These are phyloP conservation scores for Plebejus melissa DNA, from an alignment of 2,888 invertebrate genomes.

Conservation along the genomic window DNA sequence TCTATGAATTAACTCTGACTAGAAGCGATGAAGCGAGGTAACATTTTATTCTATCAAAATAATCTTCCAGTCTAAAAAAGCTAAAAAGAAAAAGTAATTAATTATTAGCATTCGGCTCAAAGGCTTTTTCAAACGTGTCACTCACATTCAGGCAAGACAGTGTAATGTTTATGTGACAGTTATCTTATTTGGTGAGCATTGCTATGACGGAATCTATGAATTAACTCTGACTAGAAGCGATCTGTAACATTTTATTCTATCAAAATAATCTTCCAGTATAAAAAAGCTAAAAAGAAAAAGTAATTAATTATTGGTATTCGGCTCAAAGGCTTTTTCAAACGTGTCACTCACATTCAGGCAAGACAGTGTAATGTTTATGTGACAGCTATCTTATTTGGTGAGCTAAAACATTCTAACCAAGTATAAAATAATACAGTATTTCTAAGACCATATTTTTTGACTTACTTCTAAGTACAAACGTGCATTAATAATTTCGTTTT, in stretches of 20 bases:
- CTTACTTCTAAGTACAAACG: background rate
- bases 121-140: background rate
- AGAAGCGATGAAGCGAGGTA: background rate
- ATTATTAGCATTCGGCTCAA: background rate
- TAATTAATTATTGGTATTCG: background rate
- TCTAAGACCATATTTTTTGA: background rate
- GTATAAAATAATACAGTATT: background rate
- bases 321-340: background rate
- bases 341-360: background rate
- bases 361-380: no score
- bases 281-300: background rate
- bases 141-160: no score
- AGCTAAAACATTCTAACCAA: background rate
- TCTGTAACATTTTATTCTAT: background rate
- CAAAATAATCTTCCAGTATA: background rate
- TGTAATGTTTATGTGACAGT: no score
- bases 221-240: conserved; percentile 6
- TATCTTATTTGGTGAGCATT: no score
- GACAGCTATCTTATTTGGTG: no score
- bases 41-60: background rate
- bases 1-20: conserved; percentile 3
- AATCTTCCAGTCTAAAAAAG: background rate
- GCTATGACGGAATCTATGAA: conserved; percentile 13
- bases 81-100: background rate
- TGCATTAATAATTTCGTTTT: background rate